phyloP scores from a whole-genome alignment of 2,113 vertebrate species.

The Oxyura jamaicensis region DNA sequence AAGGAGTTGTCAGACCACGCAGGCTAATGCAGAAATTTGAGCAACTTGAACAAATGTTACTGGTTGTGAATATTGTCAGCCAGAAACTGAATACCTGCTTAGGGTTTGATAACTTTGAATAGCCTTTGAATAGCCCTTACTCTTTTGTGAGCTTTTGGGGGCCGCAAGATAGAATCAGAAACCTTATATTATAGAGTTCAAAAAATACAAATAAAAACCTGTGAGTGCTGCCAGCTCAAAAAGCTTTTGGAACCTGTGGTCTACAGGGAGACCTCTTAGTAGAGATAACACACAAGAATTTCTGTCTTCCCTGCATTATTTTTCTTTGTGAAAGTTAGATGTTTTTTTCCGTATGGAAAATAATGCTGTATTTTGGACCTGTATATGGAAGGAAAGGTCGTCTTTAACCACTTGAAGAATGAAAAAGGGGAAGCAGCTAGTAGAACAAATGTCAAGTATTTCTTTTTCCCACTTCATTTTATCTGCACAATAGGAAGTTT shows the following conservation, averaged over 20 bases:
- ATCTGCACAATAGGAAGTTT: background rate
- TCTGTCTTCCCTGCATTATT: background rate
- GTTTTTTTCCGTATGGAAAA: background rate
- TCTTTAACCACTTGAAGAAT: background rate
- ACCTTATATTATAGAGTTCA: background rate
- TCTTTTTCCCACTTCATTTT: background rate
- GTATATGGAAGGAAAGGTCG: fast-evolving
- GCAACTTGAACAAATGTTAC: background rate
- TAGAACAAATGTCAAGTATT: background rate
- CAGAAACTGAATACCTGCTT: background rate
- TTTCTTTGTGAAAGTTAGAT: background rate
- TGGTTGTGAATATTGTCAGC: background rate
- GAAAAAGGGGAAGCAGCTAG: background rate
- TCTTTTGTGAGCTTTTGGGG: background rate
- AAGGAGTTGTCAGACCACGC: background rate
- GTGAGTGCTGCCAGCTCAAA: background rate
- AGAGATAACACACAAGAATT: background rate
- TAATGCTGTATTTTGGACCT: background rate
- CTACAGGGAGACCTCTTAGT: background rate
- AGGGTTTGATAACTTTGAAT: background rate
- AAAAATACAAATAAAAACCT: background rate
- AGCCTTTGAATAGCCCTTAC: background rate
- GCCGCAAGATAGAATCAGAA: background rate
- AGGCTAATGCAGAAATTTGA: background rate
- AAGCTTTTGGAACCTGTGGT: background rate